These are phyloP conservation scores for Iphiclides podalirius DNA, from an alignment of 2,888 invertebrate species.

Conservation along the genomic window DNA sequence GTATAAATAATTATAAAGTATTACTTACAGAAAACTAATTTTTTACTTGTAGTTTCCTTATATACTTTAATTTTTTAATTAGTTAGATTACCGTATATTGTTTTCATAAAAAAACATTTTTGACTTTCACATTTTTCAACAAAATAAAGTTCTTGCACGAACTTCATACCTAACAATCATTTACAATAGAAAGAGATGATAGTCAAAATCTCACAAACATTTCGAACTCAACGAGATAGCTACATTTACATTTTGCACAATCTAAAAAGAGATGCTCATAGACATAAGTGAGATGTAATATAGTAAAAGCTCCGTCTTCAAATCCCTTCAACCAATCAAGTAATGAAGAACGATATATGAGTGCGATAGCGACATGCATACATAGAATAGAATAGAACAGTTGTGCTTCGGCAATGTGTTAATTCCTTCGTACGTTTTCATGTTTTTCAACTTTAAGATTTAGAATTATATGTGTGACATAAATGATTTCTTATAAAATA, in stretches of 20 bases:
- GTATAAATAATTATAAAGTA: too few species aligned
- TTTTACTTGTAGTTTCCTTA: too few species aligned
- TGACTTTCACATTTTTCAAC: neutral
- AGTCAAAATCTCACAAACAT: constrained; percentile 2
- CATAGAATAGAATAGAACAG: constrained; percentile 25
- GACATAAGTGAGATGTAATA: constrained; percentile 26
- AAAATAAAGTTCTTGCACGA: constrained; percentile 4
- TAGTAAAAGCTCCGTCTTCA: neutral
- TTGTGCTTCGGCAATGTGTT: constrained; percentile 57
- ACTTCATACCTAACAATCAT: constrained; percentile 1
- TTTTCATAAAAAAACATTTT: too few species aligned
- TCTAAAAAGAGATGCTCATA: constrained; percentile 9
- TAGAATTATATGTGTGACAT: constrained; percentile 26
- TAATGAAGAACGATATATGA: constrained; percentile 28
- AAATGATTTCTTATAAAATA: constrained; percentile 30
- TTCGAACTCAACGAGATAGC: neutral
- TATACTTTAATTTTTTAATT: too few species aligned
- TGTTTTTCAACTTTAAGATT: constrained; percentile 43
- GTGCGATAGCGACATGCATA: constrained; percentile 17
- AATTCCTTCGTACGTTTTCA: constrained; percentile 50
- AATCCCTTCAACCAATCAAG: constrained; percentile 20
- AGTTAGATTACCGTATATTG: too few species aligned
- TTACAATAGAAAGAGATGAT: constrained; percentile 18
- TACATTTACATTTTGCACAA: neutral
- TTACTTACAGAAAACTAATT: too few species aligned